These are phyloP conservation scores for Neoaliturus tenellus DNA, from an alignment of 2,888 invertebrate species.

Conservation along the genomic window DNA sequence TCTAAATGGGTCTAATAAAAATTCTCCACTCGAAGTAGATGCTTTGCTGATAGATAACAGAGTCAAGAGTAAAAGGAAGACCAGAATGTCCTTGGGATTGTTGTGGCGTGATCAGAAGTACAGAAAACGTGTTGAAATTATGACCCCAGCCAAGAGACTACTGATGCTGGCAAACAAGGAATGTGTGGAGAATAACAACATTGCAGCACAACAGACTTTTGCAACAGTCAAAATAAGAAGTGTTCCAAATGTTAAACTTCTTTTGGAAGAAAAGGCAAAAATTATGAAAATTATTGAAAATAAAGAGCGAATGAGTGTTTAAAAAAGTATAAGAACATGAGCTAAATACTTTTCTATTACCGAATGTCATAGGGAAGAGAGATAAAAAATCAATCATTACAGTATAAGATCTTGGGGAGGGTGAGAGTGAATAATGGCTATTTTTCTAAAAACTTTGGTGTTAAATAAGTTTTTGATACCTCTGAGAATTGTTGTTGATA, in stretches of 20 bases:
- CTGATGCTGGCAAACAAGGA: neutral
- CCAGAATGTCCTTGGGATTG: neutral
- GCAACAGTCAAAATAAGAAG: neutral
- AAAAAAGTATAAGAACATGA: neutral
- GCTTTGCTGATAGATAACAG: neutral
- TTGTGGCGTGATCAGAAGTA: neutral
- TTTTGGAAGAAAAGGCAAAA: neutral
- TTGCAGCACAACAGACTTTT: neutral
- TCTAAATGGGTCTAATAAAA: neutral
- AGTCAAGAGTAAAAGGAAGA: neutral
- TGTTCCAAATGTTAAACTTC: neutral
- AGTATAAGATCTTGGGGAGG: too few relatives aligned
- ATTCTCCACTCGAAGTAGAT: neutral
- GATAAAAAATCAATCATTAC: too few relatives aligned
- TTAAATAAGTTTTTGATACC: too few relatives aligned
- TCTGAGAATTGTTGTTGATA: too few relatives aligned
- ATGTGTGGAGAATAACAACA: neutral
- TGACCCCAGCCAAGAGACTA: conserved; percentile 3
- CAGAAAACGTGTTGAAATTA: neutral
- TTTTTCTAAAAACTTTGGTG: too few relatives aligned
- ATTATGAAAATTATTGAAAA: neutral
- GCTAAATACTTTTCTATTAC: too few relatives aligned
- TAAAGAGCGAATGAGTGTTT: neutral
- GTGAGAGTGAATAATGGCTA: too few relatives aligned
- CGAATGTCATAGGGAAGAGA: too few relatives aligned